Percentiles rank a stretch among this genome's conserved stretches.
phyloP scores from a whole-genome alignment of 2,113 vertebrate species.

The Corythaeola cristata region DNA sequence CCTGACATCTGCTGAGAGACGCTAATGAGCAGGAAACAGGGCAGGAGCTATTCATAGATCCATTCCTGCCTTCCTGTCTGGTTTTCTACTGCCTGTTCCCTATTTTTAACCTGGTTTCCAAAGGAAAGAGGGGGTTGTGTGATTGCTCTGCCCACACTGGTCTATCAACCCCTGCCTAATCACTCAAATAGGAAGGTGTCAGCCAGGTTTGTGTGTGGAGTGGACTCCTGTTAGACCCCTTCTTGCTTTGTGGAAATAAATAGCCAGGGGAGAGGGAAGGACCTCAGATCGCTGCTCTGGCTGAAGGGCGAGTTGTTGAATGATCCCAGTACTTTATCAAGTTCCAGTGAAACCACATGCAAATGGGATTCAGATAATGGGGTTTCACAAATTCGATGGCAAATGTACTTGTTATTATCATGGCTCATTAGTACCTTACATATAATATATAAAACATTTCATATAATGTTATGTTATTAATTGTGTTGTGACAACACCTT shows the following conservation, averaged over 20 bases:
- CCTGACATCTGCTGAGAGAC: not conserved
- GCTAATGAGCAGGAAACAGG: not conserved
- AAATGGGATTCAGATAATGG: not conserved
- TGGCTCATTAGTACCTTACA: not conserved
- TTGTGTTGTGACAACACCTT: not conserved
- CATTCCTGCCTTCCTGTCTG: conserved; percentile 19
- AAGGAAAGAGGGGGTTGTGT: not conserved
- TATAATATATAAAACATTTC: not conserved
- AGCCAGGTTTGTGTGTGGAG: not conserved
- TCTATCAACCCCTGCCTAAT: not conserved
- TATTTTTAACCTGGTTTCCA: conserved; percentile 14
- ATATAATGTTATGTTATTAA: not conserved
- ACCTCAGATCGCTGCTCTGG: not conserved
- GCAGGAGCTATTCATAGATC: conserved; percentile 19
- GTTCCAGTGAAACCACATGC: not conserved
- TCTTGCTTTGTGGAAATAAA: not conserved
- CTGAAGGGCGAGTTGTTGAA: not conserved
- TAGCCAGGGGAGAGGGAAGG: not conserved
- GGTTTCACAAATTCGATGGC: not conserved
- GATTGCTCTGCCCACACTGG: not conserved
- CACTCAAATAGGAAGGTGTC: not conserved
- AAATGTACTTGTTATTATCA: not conserved
- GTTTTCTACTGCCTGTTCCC: not conserved
- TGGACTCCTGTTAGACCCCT: not conserved
- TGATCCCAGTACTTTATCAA: not conserved